Conservation (phyloP, 2,113 vertebrate genomes). For the Sorex fumeus region DNA sequence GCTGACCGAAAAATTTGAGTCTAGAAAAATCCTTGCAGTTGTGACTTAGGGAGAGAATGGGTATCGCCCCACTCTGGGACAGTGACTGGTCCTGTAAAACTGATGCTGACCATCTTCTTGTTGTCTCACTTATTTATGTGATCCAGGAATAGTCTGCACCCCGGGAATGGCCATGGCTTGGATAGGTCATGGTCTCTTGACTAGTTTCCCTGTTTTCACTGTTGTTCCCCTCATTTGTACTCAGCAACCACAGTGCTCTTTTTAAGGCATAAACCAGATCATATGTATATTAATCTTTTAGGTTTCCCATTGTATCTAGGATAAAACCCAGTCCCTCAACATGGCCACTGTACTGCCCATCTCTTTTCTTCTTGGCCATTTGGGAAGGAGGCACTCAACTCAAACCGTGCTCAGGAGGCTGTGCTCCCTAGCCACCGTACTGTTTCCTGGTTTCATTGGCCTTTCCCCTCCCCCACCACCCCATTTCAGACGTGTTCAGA, state of each 20-base stretch:
- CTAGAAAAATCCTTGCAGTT: conserved; percentile 34
- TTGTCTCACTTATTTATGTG: neutral
- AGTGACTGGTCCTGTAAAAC: neutral
- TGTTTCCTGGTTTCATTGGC: no score
- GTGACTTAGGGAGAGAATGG: conserved; percentile 1
- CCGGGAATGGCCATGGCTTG: conserved; percentile 5
- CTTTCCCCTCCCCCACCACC: no score
- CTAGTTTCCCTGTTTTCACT: neutral
- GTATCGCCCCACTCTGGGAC: neutral
- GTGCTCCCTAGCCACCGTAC: no score
- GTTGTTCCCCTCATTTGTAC: conserved; percentile 18
- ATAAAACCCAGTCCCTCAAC: no score
- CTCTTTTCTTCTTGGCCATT: no score
- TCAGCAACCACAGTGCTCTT: neutral
- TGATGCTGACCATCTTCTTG: neutral
- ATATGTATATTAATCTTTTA: no score
- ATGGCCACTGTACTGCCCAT: no score
- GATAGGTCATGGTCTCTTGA: neutral
- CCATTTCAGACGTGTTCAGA: no score
- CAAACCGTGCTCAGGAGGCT: no score
- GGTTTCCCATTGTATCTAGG: no score
- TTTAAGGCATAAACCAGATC: neutral
- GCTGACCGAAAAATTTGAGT: conserved; percentile 9
- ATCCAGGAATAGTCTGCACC: neutral
- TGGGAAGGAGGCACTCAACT: no score